These are phyloP conservation scores for Manis crassicaudata DNA, from an alignment of 2,797 vertebrate genomes.

Conservation along the genomic window DNA sequence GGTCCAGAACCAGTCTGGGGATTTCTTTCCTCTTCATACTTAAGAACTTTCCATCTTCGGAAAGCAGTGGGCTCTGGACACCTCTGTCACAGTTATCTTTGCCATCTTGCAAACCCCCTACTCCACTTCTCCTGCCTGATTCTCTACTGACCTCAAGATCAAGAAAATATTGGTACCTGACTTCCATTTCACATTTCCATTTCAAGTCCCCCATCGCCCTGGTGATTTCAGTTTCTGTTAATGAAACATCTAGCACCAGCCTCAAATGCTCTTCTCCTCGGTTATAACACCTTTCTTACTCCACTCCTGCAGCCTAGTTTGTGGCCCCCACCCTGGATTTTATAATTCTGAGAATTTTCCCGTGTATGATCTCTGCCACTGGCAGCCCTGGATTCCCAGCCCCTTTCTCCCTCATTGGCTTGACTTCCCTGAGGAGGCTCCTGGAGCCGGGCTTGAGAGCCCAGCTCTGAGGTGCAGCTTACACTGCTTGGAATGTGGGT, in stretches of 20 bases:
- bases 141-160: neutral
- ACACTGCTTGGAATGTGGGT: neutral
- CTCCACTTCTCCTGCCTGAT: neutral
- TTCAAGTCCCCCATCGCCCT: neutral
- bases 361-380: neutral
- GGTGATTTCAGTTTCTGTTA: neutral
- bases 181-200: neutral
- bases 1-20: neutral
- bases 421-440: neutral
- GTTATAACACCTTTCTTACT: neutral
- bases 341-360: neutral
- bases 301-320: neutral
- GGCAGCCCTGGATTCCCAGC: neutral
- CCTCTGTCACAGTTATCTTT: neutral
- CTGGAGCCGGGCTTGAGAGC: neutral
- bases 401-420: neutral
- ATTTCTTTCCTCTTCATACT: neutral
- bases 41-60: neutral
- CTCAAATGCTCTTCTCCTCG: neutral
- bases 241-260: neutral
- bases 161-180: neutral
- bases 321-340: neutral
- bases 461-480: neutral
- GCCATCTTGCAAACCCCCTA: neutral
- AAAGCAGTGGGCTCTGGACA: neutral